Percentiles rank a stretch among this genome's conserved stretches.
Conservation (phyloP, 2,113 vertebrate genomes). For the Elachura formosa region DNA sequence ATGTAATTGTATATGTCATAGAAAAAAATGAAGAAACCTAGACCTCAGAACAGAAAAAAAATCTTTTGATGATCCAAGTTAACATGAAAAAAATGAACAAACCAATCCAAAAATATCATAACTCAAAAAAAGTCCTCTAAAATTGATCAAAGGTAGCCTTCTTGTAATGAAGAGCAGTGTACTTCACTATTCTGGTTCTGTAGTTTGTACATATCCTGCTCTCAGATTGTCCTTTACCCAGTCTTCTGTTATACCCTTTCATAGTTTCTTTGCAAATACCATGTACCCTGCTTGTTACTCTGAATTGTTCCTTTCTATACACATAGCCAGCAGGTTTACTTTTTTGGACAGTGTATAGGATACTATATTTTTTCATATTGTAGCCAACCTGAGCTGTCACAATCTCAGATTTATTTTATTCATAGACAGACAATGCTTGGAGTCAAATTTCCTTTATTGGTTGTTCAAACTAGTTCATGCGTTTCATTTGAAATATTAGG, state of each 20-base stretch:
- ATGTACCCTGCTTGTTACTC: neutral
- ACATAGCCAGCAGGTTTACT: neutral
- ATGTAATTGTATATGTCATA: rapidly evolving
- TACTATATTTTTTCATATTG: neutral
- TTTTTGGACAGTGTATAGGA: neutral
- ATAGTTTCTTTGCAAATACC: neutral
- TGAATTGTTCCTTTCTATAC: neutral
- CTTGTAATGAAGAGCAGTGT: neutral
- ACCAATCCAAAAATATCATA: neutral
- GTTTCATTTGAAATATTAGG: constrained; percentile 45
- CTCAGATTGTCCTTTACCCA: neutral
- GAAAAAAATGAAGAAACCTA: neutral
- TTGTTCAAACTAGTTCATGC: constrained; percentile 18
- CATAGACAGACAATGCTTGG: neutral
- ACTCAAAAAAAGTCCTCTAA: neutral
- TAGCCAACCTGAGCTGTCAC: neutral
- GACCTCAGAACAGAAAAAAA: neutral
- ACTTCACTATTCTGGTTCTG: neutral
- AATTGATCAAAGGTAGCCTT: neutral
- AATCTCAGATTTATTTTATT: constrained; percentile 40
- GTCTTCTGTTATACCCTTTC: neutral
- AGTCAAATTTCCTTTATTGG: constrained; percentile 48
- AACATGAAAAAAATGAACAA: neutral
- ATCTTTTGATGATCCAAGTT: neutral
- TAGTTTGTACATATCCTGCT: neutral